Evolutionary conservation across 2,113 vertebrate species (phyloP), one percentile per base, ranked within the genome.

Genomic region (Silurus asotus): DNA sequence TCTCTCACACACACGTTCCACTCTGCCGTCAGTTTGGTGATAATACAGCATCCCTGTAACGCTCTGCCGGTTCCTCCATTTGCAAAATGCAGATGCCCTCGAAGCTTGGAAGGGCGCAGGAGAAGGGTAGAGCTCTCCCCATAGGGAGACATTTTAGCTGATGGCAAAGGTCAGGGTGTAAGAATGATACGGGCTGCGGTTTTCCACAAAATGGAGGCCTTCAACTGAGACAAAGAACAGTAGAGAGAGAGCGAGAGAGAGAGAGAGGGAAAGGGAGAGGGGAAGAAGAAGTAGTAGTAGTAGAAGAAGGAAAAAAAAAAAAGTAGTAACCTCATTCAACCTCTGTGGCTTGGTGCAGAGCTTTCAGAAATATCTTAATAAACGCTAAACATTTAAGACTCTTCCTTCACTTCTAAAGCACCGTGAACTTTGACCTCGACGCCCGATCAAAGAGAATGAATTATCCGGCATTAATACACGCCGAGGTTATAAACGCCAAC

Each of bases 81-180:
- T 91, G 88, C 83, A 91, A 91, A 81, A 91, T 91, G 90, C 79
- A 90, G 89, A 92, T 89, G 82, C 87, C 82, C 84, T 87, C 37
- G 75, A 87, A 85, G 83, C 86, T 89, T 79, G 28, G 67, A 56
- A 72, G 83, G 70, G 80, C 81, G 67, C 67, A 86, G 69, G 82
- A 81, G 82, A 88, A 81, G 67, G 82, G 67, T 72, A 87, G 88
- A 82, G 17, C 55, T 70, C 84, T 87, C 70, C 62, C 82, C 92
- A 92, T 91, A 92, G 93, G 93, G 92, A 93, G 93, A 94, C 93
- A 94, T 94, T 92, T 93, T 88, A 92, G 91, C 92, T 93, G 85
- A 88, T 88, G 86, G 84, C 87, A 90, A 88, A 89, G 87, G 88
- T 90, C 89, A 87, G 86, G 84, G 84, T 87, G 88, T 85, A 87